These are phyloP conservation scores for Marisa cornuarietis DNA, from an alignment of 1,140 invertebrate species.

Conservation along the genomic window DNA sequence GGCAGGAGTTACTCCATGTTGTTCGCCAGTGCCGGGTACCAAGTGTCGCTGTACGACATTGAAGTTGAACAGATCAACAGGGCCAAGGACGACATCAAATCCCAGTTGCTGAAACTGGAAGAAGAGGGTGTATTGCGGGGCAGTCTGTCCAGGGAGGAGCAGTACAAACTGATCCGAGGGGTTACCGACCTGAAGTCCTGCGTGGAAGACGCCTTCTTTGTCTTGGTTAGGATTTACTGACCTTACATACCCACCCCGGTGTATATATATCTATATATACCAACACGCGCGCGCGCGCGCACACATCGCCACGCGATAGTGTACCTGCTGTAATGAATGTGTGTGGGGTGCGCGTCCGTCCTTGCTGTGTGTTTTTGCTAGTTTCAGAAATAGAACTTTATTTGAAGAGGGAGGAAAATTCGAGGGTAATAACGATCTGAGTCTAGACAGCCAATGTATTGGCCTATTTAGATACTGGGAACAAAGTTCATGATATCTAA, in stretches of 20 bases:
- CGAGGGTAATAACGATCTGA: too few species aligned
- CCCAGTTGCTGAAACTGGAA: slow-evolving; percentile 80
- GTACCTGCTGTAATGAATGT: not conserved
- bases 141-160: slow-evolving; percentile 76
- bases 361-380: not conserved
- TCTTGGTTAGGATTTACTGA: slow-evolving; percentile 70
- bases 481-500: too few species aligned
- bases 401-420: too few species aligned
- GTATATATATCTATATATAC: not conserved
- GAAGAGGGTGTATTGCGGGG: slow-evolving; percentile 74
- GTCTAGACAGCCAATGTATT: too few species aligned
- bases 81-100: slow-evolving; percentile 79
- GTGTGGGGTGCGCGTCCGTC: not conserved
- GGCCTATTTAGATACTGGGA: too few species aligned
- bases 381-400: not conserved
- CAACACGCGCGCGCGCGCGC: not conserved
- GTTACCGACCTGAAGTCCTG: slow-evolving; percentile 55
- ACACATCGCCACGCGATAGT: not conserved
- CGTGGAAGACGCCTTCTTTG: slow-evolving; percentile 75
- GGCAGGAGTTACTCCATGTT: slow-evolving; percentile 95
- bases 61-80: slow-evolving; percentile 75
- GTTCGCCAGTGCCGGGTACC: slow-evolving; percentile 90
- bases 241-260: not conserved
- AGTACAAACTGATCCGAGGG: slow-evolving; percentile 77
- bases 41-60: slow-evolving; percentile 87